phyloP scores from a whole-genome alignment of 2,797 vertebrate genomes.

The Pampus argenteus region DNA sequence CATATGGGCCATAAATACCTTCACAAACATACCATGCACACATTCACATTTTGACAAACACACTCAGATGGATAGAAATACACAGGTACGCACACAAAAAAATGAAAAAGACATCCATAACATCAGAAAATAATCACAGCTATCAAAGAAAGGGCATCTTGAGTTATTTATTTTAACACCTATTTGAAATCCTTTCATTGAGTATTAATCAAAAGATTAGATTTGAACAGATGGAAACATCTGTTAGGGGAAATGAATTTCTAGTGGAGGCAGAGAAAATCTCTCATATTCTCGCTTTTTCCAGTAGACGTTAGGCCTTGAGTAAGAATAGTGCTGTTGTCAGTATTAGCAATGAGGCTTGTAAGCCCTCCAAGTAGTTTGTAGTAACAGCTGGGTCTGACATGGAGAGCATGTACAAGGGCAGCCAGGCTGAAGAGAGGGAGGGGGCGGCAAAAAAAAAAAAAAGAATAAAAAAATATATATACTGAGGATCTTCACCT shows the following conservation, averaged over 20 bases:
- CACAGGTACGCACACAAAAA: conserved; percentile 34
- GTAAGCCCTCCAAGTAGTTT: conserved; percentile 88
- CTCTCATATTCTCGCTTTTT: conserved; percentile 70
- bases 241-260: conserved; percentile 73
- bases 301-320: conserved; percentile 75
- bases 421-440: conserved; percentile 82
- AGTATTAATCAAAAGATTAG: conserved; percentile 73
- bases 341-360: conserved; percentile 85
- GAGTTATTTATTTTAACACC: conserved; percentile 70
- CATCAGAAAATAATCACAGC: conserved; percentile 55
- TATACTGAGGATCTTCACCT: conserved; percentile 61
- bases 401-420: conserved; percentile 88
- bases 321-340: conserved; percentile 84
- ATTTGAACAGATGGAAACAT: conserved; percentile 76
- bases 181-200: conserved; percentile 66
- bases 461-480: conserved; percentile 57
- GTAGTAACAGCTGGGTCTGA: conserved; percentile 90
- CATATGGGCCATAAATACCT: conserved; percentile 85
- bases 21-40: conserved; percentile 75
- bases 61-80: conserved; percentile 18
- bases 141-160: conserved; percentile 63
- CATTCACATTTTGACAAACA: conserved; percentile 55
- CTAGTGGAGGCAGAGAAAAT: conserved; percentile 60
- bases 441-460: conserved; percentile 72
- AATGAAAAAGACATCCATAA: conserved; percentile 24